Evolutionary conservation across 2,888 invertebrate genomes (phyloP).

Genomic region (Eumerus sabulonum): DNA sequence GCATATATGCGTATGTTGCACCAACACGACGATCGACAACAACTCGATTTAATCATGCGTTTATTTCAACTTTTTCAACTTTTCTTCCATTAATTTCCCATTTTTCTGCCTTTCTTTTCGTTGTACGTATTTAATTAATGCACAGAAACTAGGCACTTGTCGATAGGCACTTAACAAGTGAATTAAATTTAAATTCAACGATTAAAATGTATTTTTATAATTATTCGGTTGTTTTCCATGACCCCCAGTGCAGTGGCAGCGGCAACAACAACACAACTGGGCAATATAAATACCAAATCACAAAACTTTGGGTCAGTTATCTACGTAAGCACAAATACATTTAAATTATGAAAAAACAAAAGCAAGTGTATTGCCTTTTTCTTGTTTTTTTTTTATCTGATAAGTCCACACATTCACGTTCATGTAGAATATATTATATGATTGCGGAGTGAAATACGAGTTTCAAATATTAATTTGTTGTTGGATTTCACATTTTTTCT

Average conservation of each 20-base stretch:
- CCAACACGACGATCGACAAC: conserved; percentile 32
- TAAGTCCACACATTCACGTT: conserved; percentile 13
- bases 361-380: conserved; percentile 60
- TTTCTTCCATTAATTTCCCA: conserved; percentile 37
- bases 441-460: neutral
- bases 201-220: conserved; percentile 45
- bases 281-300: conserved; percentile 33
- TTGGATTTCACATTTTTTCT: conserved; percentile 1
- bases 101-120: neutral
- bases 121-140: no score
- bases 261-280: conserved; percentile 25
- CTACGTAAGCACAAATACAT: conserved; percentile 63
- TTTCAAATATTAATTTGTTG: neutral
- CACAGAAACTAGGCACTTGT: no score
- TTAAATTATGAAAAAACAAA: conserved; percentile 15
- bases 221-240: conserved; percentile 33
- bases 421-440: neutral
- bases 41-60: conserved; percentile 15
- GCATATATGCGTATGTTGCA: conserved; percentile 34
- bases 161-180: no score
- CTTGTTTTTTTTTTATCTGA: conserved; percentile 35
- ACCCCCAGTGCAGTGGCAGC: conserved; percentile 31
- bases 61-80: conserved; percentile 20
- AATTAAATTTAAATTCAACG: conserved; percentile 21
- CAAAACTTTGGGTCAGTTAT: conserved; percentile 35